Base-by-base conservation (phyloP, 1,140 invertebrate genomes). In the Macrotrachela quadricornifera region DNA sequence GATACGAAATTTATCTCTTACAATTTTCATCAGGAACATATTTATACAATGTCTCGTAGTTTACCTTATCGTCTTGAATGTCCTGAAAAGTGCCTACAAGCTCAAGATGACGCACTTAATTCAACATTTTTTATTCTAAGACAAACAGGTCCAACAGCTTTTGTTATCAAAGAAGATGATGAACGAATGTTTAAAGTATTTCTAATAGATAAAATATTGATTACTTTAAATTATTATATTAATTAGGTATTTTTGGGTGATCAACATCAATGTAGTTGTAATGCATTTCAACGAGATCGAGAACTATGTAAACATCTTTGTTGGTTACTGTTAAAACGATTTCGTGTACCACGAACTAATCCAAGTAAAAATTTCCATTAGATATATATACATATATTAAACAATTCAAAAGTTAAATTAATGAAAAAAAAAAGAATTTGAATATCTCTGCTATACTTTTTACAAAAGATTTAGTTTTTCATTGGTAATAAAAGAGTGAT, bases 301-400 rank as follows among this genome's bases (percentile, higher is more conserved):
- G 68, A 70, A 39, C 48, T 69, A 13, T 71, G 68, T 56, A 67
- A 67, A 59, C 68, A 71, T 56, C 64, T 71, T 30, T 68, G 65
- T 49, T 71, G 68, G 68, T 49, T 69, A 15, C 54, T 71, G 12
- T 57, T 70, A 30, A 65, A 64, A 56, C 69, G 68, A 55, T 71
- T 68, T 52, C 51, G 63, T 48, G 52, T 71, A 10, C 57, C 64
- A 15, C 57, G 61, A 46, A 56, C 63, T 47, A 60, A 70, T 60
- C 63, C 68, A 57, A 56, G 67, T 69, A 63, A 52, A 37, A 18
- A 48, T 17, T 42, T 45, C n/a, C n/a, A n/a, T n/a, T n/a, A n/a
- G n/a, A n/a, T n/a, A n/a, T n/a, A n/a, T n/a, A n/a, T n/a, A n/a
- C n/a, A n/a, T n/a, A n/a, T n/a, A n/a, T n/a, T n/a, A n/a, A n/a